Evolutionary conservation across 2,888 invertebrate genomes (phyloP), one percentile per base, ranked within the genome.

Genomic region (Polylopha cassiicola): DNA sequence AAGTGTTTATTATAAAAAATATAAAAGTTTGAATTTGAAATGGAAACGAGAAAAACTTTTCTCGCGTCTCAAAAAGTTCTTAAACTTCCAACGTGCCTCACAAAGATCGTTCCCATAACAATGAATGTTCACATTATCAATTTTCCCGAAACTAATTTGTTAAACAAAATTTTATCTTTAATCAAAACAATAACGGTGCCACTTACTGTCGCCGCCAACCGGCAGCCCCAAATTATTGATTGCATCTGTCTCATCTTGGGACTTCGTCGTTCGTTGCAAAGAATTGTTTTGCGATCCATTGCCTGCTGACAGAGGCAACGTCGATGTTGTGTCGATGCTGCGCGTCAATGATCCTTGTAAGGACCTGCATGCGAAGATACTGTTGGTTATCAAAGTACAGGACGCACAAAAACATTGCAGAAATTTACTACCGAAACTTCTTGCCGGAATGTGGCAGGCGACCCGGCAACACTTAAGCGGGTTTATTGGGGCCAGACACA

Each of bases 311-410:
- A 82, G 47, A 1, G 82, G 85, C 0, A 82, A 52, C 17, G 85
- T 85, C 4, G 85, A 85, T 7, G 82, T 65, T 1, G 84, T 84
- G 55, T 85, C 85, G 41, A 84, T 84, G 46, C 82, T 82, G 16
- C 84, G 74, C 46, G 85, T 84, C 56, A 85, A 47, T 50, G 84
- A 84, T 30, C 82, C 84, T 72, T 84, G 85, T 9, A 76, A 72
- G 1, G 84, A 84, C 48, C 84, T 84, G 58, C 13, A 11, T 18
- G 6, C 18, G 28, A 26, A 18, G 32, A n/a, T 7, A 6, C 26
- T 24, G 16, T n/a, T 13, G 1, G 41, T 13, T 26, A 30, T 4
- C 5, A 8, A 16, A 7, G 41, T 41, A 20, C 15, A 16, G 6
- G 34, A 7, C 6, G 20, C 18, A 24, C 30, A 30, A 36, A 41